Conservation (phyloP, 1,140 invertebrate species). For the Meloidogyne chitwoodi region DNA sequence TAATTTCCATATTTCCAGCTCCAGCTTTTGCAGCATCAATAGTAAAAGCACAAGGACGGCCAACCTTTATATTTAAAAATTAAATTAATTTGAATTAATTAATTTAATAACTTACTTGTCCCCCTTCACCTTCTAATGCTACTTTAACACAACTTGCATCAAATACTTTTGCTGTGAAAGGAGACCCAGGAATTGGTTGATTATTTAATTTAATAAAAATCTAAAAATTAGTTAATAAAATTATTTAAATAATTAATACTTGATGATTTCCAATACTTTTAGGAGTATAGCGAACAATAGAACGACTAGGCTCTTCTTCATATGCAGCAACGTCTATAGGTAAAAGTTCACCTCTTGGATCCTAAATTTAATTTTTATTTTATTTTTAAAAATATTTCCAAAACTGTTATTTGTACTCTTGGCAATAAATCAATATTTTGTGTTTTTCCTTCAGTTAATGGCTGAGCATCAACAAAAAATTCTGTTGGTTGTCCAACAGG, state of each 20-base stretch:
- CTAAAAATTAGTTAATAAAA: constrained; percentile 69
- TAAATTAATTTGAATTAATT: neutral
- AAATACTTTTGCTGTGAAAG: constrained; percentile 89
- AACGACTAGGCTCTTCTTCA: constrained; percentile 53
- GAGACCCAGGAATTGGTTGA: constrained; percentile 82
- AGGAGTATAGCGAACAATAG: constrained; percentile 75
- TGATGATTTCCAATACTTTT: constrained; percentile 73
- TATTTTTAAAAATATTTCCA: neutral
- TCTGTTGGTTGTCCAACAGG: constrained; percentile 19
- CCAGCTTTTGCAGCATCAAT: constrained; percentile 65
- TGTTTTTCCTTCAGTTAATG: neutral
- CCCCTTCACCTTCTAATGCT: constrained; percentile 77
- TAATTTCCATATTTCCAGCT: constrained; percentile 72
- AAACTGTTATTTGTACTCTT: constrained; percentile 20
- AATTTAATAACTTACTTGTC: neutral
- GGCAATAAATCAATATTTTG: neutral
- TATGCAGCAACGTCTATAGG: constrained; percentile 35
- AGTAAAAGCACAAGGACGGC: constrained; percentile 61
- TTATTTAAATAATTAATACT: constrained; percentile 4
- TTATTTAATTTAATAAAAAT: constrained; percentile 79
- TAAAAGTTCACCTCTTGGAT: constrained; percentile 35
- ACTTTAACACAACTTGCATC: constrained; percentile 84
- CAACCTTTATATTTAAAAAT: constrained; percentile 67
- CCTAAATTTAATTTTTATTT: constrained; percentile 65
- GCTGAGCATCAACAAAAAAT: constrained; percentile 10